Percentiles rank a stretch among this genome's conserved stretches.
phyloP scores from a whole-genome alignment of 1,140 invertebrate genomes.

The Meloidogyne chitwoodi region DNA sequence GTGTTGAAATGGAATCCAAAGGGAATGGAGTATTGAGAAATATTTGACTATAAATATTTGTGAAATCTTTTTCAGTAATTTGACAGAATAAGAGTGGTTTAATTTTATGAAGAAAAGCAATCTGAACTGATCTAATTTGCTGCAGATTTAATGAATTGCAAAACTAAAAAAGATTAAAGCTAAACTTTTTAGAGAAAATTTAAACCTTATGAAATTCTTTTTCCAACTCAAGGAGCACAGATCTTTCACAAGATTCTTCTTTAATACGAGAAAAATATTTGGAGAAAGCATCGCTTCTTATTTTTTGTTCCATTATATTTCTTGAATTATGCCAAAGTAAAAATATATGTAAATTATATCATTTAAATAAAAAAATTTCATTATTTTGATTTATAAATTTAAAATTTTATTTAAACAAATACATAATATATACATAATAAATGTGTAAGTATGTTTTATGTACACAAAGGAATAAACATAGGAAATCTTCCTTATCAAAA shows the following conservation, averaged over 20 bases:
- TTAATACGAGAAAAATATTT: neutral
- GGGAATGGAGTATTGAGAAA: neutral
- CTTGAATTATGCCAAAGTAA: neutral
- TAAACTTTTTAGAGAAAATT: neutral
- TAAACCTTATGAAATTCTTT: neutral
- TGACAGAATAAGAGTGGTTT: neutral
- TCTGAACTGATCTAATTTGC: neutral
- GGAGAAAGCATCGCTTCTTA: neutral
- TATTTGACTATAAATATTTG: neutral
- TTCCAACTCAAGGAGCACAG: neutral
- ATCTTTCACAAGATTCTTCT: neutral
- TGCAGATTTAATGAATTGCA: neutral
- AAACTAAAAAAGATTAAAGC: neutral
- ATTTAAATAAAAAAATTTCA: too few relatives aligned
- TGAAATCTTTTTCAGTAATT: constrained; percentile 6
- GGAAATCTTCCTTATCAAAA: neutral
- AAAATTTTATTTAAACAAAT: neutral
- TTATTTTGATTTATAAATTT: too few relatives aligned
- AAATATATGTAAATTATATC: neutral
- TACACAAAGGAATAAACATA: neutral
- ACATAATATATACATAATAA: neutral
- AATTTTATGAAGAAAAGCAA: constrained; percentile 3
- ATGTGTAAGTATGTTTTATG: neutral
- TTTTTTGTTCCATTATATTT: neutral
- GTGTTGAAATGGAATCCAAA: neutral